These are phyloP conservation scores for Palythoa caribaeorum DNA, from an alignment of 92 coral and sea anemone species.

Conservation along the genomic window DNA sequence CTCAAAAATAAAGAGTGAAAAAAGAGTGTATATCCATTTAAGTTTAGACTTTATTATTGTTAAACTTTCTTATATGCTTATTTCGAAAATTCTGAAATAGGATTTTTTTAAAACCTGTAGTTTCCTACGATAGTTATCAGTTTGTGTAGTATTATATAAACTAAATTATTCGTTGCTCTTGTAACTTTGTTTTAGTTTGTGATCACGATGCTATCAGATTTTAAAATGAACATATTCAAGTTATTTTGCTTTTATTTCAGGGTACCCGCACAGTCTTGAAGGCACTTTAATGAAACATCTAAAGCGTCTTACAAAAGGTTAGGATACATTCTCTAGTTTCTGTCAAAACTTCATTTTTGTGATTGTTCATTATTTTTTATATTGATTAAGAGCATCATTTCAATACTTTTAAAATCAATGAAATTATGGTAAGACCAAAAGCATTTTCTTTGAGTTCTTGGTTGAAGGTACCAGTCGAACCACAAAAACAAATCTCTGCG, in stretches of 20 bases:
- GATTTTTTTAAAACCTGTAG: too few species aligned
- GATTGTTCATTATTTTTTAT: too few species aligned
- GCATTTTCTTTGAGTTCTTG: neutral
- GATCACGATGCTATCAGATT: conserved; percentile 9
- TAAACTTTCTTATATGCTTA: too few species aligned
- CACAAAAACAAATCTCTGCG: neutral
- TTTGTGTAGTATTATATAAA: too few species aligned
- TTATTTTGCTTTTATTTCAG: neutral
- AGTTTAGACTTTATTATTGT: too few species aligned
- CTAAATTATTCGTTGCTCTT: neutral
- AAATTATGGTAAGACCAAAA: neutral
- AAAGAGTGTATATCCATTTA: too few species aligned
- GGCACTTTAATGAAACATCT: neutral
- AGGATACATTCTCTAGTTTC: neutral
- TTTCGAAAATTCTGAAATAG: too few species aligned
- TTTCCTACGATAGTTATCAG: too few species aligned
- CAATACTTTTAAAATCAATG: too few species aligned
- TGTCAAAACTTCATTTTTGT: too few species aligned
- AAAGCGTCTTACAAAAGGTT: neutral
- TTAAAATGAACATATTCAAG: neutral
- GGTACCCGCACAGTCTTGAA: conserved; percentile 14
- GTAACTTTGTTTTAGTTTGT: neutral
- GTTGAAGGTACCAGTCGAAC: neutral
- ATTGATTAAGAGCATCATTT: too few species aligned
- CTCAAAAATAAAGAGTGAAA: too few species aligned